These are phyloP conservation scores for Centropus bengalensis DNA, from an alignment of 2,113 vertebrate species.

Conservation along the genomic window DNA sequence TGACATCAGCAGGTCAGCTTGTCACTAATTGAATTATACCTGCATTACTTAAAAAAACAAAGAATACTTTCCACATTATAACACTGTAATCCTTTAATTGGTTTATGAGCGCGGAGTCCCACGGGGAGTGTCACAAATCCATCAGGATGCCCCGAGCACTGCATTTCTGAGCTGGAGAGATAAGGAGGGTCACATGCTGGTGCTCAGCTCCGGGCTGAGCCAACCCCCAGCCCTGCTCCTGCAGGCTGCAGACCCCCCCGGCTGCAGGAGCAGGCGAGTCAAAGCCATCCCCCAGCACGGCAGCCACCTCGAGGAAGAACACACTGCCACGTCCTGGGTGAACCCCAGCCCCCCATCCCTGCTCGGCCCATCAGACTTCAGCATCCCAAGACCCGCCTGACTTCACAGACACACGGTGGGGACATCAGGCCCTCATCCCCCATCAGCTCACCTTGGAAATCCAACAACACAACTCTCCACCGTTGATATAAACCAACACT, in stretches of 20 bases:
- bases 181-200: neutral
- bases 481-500: accelerated
- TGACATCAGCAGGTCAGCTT: conserved; percentile 38
- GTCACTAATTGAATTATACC: conserved; percentile 57
- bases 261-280: neutral
- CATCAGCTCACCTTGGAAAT: neutral
- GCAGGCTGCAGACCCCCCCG: accelerated
- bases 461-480: neutral
- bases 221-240: neutral
- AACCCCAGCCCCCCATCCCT: accelerated
- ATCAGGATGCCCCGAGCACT: conserved; percentile 52
- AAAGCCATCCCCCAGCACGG: accelerated
- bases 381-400: accelerated
- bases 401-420: too few species aligned
- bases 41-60: conserved; percentile 63
- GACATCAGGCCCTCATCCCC: accelerated
- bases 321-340: accelerated
- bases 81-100: conserved; percentile 63
- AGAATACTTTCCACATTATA: conserved; percentile 38
- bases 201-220: neutral
- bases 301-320: accelerated
- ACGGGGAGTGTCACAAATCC: conserved; percentile 51
- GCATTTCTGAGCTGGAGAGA: conserved; percentile 35
- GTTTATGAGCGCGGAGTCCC: conserved; percentile 51
- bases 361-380: accelerated